Conservation (phyloP, 1,140 invertebrate species). For the Zaprionus ghesquierei region DNA sequence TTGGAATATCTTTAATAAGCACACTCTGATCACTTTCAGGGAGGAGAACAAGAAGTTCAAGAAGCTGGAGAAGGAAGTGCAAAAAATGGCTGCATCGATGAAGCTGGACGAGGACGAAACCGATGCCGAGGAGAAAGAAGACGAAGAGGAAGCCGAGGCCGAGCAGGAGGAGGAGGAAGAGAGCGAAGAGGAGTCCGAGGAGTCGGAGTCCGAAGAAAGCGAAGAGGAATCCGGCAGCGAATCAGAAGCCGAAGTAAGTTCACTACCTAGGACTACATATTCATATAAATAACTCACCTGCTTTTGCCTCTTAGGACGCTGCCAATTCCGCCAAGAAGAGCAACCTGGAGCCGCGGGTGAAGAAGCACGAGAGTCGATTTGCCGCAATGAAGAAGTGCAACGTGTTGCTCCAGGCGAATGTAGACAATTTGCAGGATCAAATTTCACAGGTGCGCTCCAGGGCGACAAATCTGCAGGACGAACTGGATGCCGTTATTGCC, state of each 20-base stretch:
- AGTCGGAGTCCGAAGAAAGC: conserved; percentile 85
- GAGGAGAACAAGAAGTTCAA: conserved; percentile 90
- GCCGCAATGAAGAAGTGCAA: conserved; percentile 93
- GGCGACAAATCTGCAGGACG: conserved; percentile 89
- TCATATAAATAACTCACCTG: conserved; percentile 21
- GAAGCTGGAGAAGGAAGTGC: conserved; percentile 91
- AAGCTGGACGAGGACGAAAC: conserved; percentile 90
- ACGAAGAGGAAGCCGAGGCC: conserved; percentile 87
- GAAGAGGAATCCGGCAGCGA: conserved; percentile 87
- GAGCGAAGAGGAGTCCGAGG: conserved; percentile 86
- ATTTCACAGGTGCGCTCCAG: conserved; percentile 91
- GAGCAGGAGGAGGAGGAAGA: conserved; percentile 85
- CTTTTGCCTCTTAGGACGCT: conserved; percentile 84
- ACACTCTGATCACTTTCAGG: conserved; percentile 56
- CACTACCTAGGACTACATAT: neutral
- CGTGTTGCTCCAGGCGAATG: conserved; percentile 92
- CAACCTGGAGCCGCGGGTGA: conserved; percentile 85
- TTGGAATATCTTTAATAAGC: neutral
- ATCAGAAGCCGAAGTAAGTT: conserved; percentile 85
- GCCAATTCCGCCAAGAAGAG: conserved; percentile 86
- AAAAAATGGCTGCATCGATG: conserved; percentile 94
- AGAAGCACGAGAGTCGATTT: conserved; percentile 89
- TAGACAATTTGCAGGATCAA: conserved; percentile 92
- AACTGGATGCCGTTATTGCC: conserved; percentile 87
- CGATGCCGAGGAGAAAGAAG: conserved; percentile 85